These are phyloP conservation scores for Trichogramma dendrolimi DNA, from an alignment of 2,888 invertebrate species.

Conservation along the genomic window DNA sequence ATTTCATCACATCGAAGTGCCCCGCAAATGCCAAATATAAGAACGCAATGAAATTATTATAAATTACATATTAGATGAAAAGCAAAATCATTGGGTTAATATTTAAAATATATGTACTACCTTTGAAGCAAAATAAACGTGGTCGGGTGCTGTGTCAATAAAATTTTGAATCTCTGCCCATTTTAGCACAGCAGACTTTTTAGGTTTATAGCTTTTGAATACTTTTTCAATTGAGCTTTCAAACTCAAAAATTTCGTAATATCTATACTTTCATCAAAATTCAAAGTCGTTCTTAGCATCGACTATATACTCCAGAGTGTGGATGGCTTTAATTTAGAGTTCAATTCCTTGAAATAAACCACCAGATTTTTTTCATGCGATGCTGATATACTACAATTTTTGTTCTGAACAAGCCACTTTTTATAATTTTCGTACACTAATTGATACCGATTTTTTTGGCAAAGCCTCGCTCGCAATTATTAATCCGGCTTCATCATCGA, in stretches of 20 bases:
- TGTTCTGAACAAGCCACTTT: too few species aligned
- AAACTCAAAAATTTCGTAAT: slow-evolving; percentile 1
- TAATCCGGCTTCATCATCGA: too few species aligned
- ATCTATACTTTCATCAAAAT: background rate
- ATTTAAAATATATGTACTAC: slow-evolving; percentile 8
- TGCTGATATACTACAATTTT: too few species aligned
- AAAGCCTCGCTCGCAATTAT: too few species aligned
- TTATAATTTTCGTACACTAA: too few species aligned
- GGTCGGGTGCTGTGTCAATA: slow-evolving; percentile 18
- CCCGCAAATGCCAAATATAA: slow-evolving; percentile 30
- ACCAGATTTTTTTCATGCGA: background rate
- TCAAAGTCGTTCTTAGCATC: background rate
- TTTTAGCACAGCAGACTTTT: slow-evolving; percentile 6
- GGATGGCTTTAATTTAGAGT: too few species aligned
- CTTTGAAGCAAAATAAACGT: slow-evolving; percentile 25
- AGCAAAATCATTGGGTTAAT: background rate
- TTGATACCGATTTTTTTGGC: too few species aligned
- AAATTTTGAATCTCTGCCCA: slow-evolving; percentile 1
- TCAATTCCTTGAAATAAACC: background rate
- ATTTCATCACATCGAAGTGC: slow-evolving; percentile 28
- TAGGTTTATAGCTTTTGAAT: slow-evolving; percentile 11
- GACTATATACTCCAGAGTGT: background rate
- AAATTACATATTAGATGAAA: slow-evolving; percentile 4
- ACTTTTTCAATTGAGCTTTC: slow-evolving; percentile 5
- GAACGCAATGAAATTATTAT: slow-evolving; percentile 28